phyloP scores from a whole-genome alignment of 2,888 invertebrate species.

The Eupithecia dodoneata region DNA sequence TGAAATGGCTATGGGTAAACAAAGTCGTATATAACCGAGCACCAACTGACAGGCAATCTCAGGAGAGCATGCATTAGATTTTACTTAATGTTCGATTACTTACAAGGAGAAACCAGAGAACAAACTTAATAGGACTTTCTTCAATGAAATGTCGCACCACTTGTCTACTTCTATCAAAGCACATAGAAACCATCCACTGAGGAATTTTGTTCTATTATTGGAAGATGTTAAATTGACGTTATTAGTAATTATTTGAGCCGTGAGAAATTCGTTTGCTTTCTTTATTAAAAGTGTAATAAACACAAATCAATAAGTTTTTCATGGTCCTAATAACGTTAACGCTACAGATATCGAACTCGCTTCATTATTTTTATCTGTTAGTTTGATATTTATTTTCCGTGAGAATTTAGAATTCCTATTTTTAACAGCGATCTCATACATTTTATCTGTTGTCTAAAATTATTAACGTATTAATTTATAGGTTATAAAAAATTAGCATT shows the following conservation, averaged over 20 bases:
- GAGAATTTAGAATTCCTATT: background rate
- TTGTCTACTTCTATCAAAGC: conserved; percentile 45
- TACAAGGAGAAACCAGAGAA: conserved; percentile 32
- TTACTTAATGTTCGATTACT: conserved; percentile 52
- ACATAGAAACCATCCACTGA: conserved; percentile 8
- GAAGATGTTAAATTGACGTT: background rate
- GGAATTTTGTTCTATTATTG: background rate
- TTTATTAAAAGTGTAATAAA: background rate
- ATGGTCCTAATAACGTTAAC: background rate
- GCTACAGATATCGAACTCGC: background rate
- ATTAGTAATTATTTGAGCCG: conserved; percentile 34
- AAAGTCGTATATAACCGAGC: conserved; percentile 46
- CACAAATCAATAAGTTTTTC: background rate
- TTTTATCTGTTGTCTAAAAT: conserved; percentile 36
- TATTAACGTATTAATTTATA: conserved; percentile 31
- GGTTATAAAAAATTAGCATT: conserved; percentile 38
- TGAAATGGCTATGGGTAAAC: conserved; percentile 50
- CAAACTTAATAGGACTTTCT: conserved; percentile 26
- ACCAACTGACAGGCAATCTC: conserved; percentile 28
- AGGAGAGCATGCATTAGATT: conserved; percentile 44
- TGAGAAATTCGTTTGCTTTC: conserved; percentile 55
- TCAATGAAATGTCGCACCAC: conserved; percentile 30
- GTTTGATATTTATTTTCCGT: background rate
- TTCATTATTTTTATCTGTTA: background rate
- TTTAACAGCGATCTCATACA: background rate